Evolutionary conservation across 2,113 vertebrate genomes (phyloP).

Genomic region (Tetrao urogallus): DNA sequence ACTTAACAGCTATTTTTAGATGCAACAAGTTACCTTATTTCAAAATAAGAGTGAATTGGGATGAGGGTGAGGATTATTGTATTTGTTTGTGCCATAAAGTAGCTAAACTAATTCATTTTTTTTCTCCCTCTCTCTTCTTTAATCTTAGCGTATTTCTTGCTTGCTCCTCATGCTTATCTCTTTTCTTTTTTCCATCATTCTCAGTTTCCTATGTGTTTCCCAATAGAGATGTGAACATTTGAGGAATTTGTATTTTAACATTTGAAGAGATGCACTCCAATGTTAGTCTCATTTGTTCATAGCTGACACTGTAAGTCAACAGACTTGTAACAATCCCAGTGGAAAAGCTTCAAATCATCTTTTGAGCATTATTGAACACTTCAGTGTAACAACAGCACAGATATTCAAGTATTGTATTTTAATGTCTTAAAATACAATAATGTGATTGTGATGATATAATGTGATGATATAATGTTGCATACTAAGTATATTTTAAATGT

Average conservation of each 20-base stretch:
- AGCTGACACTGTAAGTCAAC: neutral
- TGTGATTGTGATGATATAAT: neutral
- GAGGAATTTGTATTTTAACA: neutral
- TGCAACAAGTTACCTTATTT: neutral
- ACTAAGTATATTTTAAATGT: fast-evolving
- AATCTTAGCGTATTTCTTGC: neutral
- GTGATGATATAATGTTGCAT: neutral
- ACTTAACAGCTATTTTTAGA: neutral
- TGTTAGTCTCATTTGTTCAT: neutral
- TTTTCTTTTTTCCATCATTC: neutral
- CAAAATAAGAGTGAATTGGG: neutral
- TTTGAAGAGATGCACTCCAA: neutral
- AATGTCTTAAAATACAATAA: too few species aligned
- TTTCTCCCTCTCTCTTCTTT: neutral
- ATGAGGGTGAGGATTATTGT: neutral
- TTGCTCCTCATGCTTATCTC: neutral
- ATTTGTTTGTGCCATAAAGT: neutral
- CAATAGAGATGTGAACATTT: neutral
- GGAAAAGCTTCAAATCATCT: neutral
- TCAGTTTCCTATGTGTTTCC: neutral
- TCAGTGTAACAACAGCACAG: neutral
- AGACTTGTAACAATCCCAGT: neutral
- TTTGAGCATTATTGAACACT: neutral
- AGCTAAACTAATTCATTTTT: neutral
- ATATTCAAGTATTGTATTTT: neutral